phyloP scores from a whole-genome alignment of 2,113 vertebrate genomes.

The Brachypodius melanocephalos region DNA sequence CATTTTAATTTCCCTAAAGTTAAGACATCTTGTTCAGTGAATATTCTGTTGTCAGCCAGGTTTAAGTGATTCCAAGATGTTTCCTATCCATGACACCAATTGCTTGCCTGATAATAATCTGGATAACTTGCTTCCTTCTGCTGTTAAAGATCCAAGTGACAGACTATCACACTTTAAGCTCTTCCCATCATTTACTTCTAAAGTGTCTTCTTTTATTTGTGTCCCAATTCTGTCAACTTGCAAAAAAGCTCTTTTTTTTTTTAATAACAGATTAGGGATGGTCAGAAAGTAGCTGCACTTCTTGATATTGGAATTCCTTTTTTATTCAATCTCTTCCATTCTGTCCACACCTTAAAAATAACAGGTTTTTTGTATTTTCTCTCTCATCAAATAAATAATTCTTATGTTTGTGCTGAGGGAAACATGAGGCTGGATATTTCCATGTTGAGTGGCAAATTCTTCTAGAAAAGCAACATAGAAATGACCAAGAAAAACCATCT shows the following conservation, averaged over 20 bases:
- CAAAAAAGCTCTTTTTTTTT: neutral
- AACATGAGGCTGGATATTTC: neutral
- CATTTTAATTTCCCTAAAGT: neutral
- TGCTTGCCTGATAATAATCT: neutral
- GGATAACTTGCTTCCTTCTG: neutral
- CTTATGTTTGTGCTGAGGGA: rapidly evolving
- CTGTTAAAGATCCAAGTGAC: neutral
- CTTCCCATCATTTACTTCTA: neutral
- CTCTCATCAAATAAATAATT: neutral
- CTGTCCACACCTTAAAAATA: neutral
- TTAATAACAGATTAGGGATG: neutral
- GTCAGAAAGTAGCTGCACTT: neutral
- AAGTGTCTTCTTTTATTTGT: neutral
- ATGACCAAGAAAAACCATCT: neutral
- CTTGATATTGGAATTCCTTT: neutral
- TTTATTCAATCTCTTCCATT: neutral
- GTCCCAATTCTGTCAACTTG: neutral
- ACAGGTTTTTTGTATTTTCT: neutral
- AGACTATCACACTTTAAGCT: neutral
- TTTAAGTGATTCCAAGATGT: neutral
- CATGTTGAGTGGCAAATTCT: neutral
- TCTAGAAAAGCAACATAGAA: neutral
- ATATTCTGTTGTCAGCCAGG: neutral
- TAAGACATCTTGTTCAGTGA: neutral
- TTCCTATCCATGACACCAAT: neutral